Base-by-base conservation (phyloP, 2,113 vertebrate genomes). In the Mionectes macconnelli region DNA sequence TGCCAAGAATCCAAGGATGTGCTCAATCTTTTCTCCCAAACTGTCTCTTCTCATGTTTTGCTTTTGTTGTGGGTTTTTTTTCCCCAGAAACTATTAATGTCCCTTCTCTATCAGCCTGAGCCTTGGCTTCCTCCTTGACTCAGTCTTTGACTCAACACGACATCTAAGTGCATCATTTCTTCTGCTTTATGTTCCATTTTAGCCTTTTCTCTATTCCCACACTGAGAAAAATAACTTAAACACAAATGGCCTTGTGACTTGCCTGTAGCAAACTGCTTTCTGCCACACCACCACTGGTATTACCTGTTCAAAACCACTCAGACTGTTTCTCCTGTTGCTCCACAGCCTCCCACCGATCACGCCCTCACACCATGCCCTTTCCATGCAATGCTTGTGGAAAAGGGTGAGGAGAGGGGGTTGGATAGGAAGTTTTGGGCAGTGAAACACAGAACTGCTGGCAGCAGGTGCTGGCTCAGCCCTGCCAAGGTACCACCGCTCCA, bases 221-320 rank as follows among this genome's bases (percentile, higher is more conserved):
- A 16, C 27, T 83, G 78, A 62, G 27, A 76, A 83, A 64, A 92
- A 12, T 5, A 64, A 40, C 53, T 50, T 77, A 20, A 67, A 68
- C 70, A 53, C 78, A 42, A 82, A 77, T 12, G 0, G 24, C 78
- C 94, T 82, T 27, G 16, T 95, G 93, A 21, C 57, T 92, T 83
- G 81, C 84, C 90, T 25, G 50, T 22, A 59, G 91, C 94, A 87
- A 91, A 44, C 64, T 49, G 33, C 50, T 84, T 59, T 44, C 35
- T 79, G 74, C 80, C 40, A 22, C 75, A 52, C 1, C 0, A 1
- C 55, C 8, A 3, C 83, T 0, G 0, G 75, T 57, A 66, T 88
- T 85, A 93, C 90, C 75, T 89, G 84, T 80, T 96, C 82, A 44
- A 2, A 92, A n/a, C 49, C 63, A 31, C 47, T 72, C 74, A 69